phyloP scores from a whole-genome alignment of 2,797 vertebrate species.

The Prunella strophiata region DNA sequence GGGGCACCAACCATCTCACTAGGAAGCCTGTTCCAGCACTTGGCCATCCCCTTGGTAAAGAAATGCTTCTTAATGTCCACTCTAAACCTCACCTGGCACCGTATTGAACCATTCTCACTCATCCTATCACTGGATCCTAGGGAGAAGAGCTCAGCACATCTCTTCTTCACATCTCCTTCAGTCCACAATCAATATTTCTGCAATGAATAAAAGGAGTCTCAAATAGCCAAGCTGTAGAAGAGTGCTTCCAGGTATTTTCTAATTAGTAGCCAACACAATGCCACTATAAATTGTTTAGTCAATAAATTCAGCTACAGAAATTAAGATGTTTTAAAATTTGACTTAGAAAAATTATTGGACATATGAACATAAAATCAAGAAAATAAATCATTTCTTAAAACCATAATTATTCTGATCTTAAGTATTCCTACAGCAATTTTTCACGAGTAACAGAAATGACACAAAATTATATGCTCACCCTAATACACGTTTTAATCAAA shows the following conservation, averaged over 20 bases:
- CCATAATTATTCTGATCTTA: not conserved
- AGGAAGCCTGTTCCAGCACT: not conserved
- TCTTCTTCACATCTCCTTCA: fast-evolving
- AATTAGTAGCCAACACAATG: not conserved
- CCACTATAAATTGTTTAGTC: not conserved
- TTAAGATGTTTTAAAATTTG: not conserved
- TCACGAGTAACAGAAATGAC: not conserved
- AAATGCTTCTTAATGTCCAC: not conserved
- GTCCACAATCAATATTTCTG: not conserved
- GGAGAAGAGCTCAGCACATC: not conserved
- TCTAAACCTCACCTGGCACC: not conserved
- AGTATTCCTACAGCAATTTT: not conserved
- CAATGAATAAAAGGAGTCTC: not conserved
- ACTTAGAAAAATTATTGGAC: not conserved
- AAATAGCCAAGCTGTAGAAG: not conserved
- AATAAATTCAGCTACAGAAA: not conserved
- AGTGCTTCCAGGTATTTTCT: not conserved
- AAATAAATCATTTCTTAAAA: not conserved
- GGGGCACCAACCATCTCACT: not conserved
- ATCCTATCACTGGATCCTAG: not conserved
- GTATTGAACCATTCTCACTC: fast-evolving
- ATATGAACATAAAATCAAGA: not conserved
- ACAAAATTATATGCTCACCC: not conserved
- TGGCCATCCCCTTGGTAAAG: not conserved
- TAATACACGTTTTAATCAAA: not conserved